Conservation (phyloP, 1,140 invertebrate species). For the Caenorhabditis brenneri region DNA sequence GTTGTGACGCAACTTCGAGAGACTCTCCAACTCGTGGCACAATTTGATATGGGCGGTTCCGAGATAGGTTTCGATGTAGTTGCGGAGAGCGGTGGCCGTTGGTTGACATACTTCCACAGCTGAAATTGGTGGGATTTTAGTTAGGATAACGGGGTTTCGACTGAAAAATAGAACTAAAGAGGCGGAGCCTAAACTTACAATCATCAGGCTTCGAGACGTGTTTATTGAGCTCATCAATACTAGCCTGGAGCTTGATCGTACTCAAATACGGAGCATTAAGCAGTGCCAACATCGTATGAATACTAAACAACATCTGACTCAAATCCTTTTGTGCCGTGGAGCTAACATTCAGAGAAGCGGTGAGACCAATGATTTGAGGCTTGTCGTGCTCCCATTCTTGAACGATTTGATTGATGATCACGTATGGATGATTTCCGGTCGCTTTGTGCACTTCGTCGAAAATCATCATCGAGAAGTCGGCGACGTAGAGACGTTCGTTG, state of each 20-base stretch:
- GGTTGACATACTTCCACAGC: not conserved
- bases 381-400: not conserved
- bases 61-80: not conserved
- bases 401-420: conserved; percentile 1
- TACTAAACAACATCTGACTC: not conserved
- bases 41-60: not conserved
- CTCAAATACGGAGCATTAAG: conserved; percentile 8
- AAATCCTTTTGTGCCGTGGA: not conserved
- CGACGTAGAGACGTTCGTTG: conserved; percentile 49
- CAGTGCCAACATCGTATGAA: conserved; percentile 31
- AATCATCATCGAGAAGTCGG: conserved; percentile 55
- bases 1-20: not conserved
- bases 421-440: conserved; percentile 20
- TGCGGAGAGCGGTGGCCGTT: not conserved
- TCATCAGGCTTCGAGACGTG: conserved; percentile 47
- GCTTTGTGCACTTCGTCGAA: conserved; percentile 56
- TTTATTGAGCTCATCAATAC: not conserved
- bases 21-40: not conserved
- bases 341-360: conserved; percentile 19
- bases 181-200: conserved; percentile 39
- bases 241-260: not conserved
- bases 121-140: not conserved
- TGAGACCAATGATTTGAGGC: conserved; percentile 45
- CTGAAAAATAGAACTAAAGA: no score
- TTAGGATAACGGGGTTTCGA: not conserved